These are phyloP conservation scores for Dendrocopos noguchii DNA, from an alignment of 2,113 vertebrate genomes.

Conservation along the genomic window DNA sequence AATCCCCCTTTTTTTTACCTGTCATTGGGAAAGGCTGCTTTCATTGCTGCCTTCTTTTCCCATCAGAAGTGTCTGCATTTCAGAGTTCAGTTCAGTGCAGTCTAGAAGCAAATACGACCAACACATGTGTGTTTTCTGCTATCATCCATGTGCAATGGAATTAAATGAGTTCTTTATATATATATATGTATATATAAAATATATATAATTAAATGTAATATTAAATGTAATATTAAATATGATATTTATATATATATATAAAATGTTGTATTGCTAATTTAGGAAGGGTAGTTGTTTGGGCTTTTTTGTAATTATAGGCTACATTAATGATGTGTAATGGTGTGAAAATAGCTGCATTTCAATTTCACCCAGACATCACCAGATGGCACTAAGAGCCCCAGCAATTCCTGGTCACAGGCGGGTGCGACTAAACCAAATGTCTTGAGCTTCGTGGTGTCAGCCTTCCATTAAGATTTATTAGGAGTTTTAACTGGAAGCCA, in stretches of 20 bases:
- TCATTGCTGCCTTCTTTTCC: neutral
- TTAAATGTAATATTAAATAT: too few relatives aligned
- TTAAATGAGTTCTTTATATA: neutral
- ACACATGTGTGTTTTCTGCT: neutral
- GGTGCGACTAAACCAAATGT: neutral
- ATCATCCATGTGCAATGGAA: neutral
- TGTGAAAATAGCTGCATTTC: neutral
- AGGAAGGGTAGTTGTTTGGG: neutral
- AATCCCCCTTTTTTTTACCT: neutral
- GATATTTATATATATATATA: neutral
- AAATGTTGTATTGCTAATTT: neutral
- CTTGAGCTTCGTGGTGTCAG: neutral
- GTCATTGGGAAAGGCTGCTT: neutral
- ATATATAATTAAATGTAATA: too few relatives aligned
- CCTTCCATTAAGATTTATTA: neutral
- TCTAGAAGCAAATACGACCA: neutral
- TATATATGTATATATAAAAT: too few relatives aligned
- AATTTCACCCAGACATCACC: conserved; percentile 12
- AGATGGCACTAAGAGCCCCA: conserved; percentile 70
- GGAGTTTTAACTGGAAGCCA: neutral
- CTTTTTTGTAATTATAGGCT: neutral
- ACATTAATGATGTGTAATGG: neutral
- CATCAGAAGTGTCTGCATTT: neutral
- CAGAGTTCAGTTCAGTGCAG: neutral
- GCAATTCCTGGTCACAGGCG: neutral